Conservation (phyloP, 2,888 invertebrate species). For the Enchytraeus crypticus region DNA sequence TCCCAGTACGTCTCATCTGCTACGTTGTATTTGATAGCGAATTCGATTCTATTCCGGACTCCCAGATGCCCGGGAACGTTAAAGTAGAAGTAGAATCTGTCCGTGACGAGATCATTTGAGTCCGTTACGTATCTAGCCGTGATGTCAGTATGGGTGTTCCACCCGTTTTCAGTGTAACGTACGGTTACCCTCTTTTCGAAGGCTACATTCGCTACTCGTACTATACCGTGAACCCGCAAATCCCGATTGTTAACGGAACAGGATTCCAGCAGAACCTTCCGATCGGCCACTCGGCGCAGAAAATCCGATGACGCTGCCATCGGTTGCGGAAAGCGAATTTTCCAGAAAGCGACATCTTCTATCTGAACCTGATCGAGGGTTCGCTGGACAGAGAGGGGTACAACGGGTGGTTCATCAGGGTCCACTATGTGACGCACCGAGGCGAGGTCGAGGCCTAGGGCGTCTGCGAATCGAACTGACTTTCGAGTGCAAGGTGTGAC, state of each 20-base stretch:
- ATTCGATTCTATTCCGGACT: slow-evolving; percentile 35
- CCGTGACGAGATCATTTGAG: slow-evolving; percentile 83
- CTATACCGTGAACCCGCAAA: slow-evolving; percentile 54
- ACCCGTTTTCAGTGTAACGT: slow-evolving; percentile 74
- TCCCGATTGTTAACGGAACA: slow-evolving; percentile 53
- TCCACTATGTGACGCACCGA: slow-evolving; percentile 57
- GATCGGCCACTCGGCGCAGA: slow-evolving; percentile 66
- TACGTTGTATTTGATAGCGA: slow-evolving; percentile 35
- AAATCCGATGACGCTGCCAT: slow-evolving; percentile 61
- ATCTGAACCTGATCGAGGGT: slow-evolving; percentile 16
- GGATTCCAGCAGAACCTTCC: slow-evolving; percentile 75
- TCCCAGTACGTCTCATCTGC: slow-evolving; percentile 40
- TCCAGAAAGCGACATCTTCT: slow-evolving; percentile 28
- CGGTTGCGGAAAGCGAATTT: slow-evolving; percentile 77
- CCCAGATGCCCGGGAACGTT: slow-evolving; percentile 36
- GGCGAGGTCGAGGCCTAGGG: slow-evolving; percentile 80
- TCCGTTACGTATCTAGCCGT: slow-evolving; percentile 67
- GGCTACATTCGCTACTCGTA: slow-evolving; percentile 79
- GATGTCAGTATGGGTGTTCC: slow-evolving; percentile 75
- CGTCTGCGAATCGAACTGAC: slow-evolving; percentile 89
- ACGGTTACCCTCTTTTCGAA: slow-evolving; percentile 83
- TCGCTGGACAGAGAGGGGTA: slow-evolving; percentile 39
- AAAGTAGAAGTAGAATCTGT: slow-evolving; percentile 67
- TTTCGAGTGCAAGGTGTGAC: slow-evolving; percentile 77
- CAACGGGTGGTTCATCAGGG: slow-evolving; percentile 41